Evolutionary conservation across 2,888 invertebrate genomes (phyloP), one percentile per base, ranked within the genome.

Genomic region (Apotomis turbidana): DNA sequence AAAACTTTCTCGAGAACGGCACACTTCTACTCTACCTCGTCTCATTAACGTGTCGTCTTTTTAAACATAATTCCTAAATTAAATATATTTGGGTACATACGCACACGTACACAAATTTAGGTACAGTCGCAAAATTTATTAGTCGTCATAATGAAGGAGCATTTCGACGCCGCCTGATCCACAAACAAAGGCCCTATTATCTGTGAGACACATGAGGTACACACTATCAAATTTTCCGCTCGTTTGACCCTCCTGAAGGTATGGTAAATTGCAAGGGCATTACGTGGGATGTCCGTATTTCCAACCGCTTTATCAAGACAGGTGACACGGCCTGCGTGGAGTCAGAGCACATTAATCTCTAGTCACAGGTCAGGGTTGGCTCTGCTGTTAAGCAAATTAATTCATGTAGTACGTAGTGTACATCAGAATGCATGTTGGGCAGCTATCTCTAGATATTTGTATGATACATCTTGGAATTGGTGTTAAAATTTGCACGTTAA

Each of bases 311-410:
- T 60, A 58, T 67, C 71, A 55, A 55, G 61, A 13, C 71, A 67
- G 55, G 71, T 71, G 67, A 55, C 66, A 54, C 8, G 38, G 41
- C 13, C 51, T 4, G 51, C 54, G 46, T 46, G 15, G 52, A 46
- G 54, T 60, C 60, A 13, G 8, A 64, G 4, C 57, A 51, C 60
- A 71, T 67, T 67, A 71, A 71, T 61, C 71, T 61, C 67, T 66
- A 38, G 41, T 36, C 38, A 54, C 44, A 46, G 49, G 15, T 49
- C 59, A 67, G 61, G 67, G 66, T 61, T 67, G 51, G 27, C 46
- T 41, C 36, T 44, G 41, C 15, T 54, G 44, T 54, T 54, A 15
- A 60, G 41, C 60, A 55, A 57, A 46, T 67, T 67, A 58, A 67
- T 67, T 13, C 57, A 46, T 67, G 44, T 49, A 67, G 55, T 27